Evolutionary conservation across 2,113 vertebrate species (phyloP), one percentile per base, ranked within the genome.

Genomic region (Cryptotis parvus): DNA sequence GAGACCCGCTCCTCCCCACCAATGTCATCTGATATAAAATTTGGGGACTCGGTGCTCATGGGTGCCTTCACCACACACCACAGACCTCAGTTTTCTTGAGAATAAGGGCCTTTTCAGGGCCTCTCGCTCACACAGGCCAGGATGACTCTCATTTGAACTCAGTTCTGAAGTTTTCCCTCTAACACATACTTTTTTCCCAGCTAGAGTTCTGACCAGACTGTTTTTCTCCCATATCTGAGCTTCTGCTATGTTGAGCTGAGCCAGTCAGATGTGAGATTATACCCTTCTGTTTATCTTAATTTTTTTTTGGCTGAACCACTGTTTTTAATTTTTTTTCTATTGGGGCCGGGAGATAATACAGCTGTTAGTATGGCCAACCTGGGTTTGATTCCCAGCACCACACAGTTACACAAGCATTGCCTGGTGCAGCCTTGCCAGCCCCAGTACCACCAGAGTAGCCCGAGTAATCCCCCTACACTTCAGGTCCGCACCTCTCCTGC

Each of bases 231-330:
- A 0, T 55, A 26, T 14, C 68, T 61, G 45, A 83, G 45, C 14
- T 68, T 92, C 90, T 81, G n/a, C 41, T 22, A 45, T 78, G n/a
- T 1, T 14, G 7, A 87, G 22, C 41, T 79, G 43, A 90, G 66
- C 82, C 65, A 33, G 55, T 89, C 63, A 86, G 8, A 70, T 69
- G 33, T 70, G 76, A 87, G 10, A 37, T 92, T 45, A 66, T 37
- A 11, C 49, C 76, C 61, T 33, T 65, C 55, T 14, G 33, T 61
- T 89, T 82, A 45, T 33, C 78, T 37, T 91, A 58, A 70, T 43
- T 31, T 79, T 94, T 90, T 66, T 45, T 72, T 91, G 75, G 49
- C 52, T 72, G 43, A 90, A 61, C 77, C 90, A 73, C 37, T 79
- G 66, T 65, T 77, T 37, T 76, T 93, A n/a, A n/a, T 93, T 84